Evolutionary conservation across 2,113 vertebrate genomes (phyloP), one percentile per base, ranked within the genome.

Genomic region (Notothenia rossii): DNA sequence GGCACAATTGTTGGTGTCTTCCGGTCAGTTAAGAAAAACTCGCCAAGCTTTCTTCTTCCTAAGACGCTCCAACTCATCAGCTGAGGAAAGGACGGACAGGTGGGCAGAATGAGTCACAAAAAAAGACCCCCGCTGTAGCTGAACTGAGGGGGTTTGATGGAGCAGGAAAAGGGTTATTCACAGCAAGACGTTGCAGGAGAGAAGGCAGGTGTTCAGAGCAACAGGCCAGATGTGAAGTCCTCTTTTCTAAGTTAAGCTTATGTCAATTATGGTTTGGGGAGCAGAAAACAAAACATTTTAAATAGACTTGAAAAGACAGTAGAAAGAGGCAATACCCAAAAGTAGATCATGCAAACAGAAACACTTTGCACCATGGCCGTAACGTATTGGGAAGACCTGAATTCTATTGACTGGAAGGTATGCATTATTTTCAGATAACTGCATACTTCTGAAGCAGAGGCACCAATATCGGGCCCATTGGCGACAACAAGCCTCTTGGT

Each of bases 141-240:
- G 29, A 63, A 43, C 45, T 0, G 36, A 40, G 56, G 36, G 46
- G 61, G 53, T 49, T 36, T 67, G 64, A 75, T 7, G 43, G 64
- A 72, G 81, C 75, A 33, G 49, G 65, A 50, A 72, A 61, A 20
- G 2, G 14, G 46, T 56, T 72, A 58, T 81, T 84, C 65, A 17
- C 77, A 18, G 55, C 12, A 40, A 86, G 15, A 29, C 54, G 0
- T 62, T 88, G 86, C 69, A 2, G 88, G 0, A 7, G 10, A 87
- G 56, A 86, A 93, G 95, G 94, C 95, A 94, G 92, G 87, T 72
- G 68, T 55, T 55, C 91, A 86, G 82, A 77, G 48, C 92, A 83
- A 61, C 78, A 87, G 90, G 88, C 94, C 95, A 95, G 94, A 95
- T 96, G 91, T 91, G 92, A 95, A 96, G 91, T 77, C 89, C 89